Percentiles rank a stretch among this genome's conserved stretches.
Conservation (phyloP, 2,888 invertebrate species). For the Nasonia oneida region DNA sequence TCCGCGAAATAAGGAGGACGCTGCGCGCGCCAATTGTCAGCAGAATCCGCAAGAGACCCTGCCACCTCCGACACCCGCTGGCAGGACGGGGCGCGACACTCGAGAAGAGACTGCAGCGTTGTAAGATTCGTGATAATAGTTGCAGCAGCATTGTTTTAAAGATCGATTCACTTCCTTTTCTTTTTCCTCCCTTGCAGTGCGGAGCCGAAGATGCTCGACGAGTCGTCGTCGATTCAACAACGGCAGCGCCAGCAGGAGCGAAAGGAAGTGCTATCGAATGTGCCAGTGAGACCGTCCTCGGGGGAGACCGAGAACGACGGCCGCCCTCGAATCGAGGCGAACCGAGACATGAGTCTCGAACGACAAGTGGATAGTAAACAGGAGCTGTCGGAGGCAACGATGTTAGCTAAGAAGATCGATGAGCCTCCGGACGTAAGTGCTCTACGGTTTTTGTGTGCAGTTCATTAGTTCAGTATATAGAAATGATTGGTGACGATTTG, state of each 20-base stretch:
- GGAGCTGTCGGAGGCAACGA: conserved; percentile 14
- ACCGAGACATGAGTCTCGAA: conserved; percentile 7
- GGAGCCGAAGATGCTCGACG: neutral
- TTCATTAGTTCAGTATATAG: neutral
- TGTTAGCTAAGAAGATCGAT: conserved; percentile 42
- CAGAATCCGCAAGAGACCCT: conserved; percentile 63
- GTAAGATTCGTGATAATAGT: conserved; percentile 19
- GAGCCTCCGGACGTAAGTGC: conserved; percentile 53
- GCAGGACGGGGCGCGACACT: conserved; percentile 64
- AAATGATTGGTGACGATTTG: neutral
- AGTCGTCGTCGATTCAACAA: neutral
- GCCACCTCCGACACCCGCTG: conserved; percentile 43
- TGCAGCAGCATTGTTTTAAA: neutral
- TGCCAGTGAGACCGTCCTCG: neutral
- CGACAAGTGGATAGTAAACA: neutral
- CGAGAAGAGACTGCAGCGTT: conserved; percentile 63
- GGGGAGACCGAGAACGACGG: neutral
- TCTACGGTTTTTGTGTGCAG: neutral
- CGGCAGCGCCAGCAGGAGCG: neutral
- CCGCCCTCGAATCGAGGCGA: neutral
- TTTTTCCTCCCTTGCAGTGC: conserved; percentile 1
- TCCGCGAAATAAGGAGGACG: conserved; percentile 72
- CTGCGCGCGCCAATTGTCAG: conserved; percentile 3
- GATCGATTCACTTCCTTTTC: neutral
- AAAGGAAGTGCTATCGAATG: neutral